phyloP scores from a whole-genome alignment of 1,140 invertebrate species.

The Galendromus occidentalis region DNA sequence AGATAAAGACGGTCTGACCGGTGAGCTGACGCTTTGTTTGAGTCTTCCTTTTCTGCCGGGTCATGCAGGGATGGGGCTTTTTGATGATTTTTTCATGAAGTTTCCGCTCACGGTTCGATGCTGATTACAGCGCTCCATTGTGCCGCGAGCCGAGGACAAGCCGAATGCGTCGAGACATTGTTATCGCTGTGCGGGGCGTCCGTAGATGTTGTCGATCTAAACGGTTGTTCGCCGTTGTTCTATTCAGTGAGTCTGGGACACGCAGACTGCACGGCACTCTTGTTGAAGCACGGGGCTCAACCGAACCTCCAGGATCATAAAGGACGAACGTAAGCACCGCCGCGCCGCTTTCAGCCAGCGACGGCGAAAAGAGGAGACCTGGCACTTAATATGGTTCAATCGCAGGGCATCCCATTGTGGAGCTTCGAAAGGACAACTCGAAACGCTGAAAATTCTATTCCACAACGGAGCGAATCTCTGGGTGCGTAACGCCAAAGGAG shows the following conservation, averaged over 20 bases:
- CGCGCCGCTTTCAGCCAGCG: not conserved
- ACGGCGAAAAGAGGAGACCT: slow-evolving; percentile 8
- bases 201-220: slow-evolving; percentile 57
- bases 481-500: slow-evolving; percentile 70
- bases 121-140: slow-evolving; percentile 56
- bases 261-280: slow-evolving; percentile 67
- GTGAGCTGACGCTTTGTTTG: slow-evolving; percentile 21
- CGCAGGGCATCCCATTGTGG: slow-evolving; percentile 56
- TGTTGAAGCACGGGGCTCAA: slow-evolving; percentile 62
- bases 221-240: slow-evolving; percentile 84
- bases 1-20: slow-evolving; percentile 46
- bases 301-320: slow-evolving; percentile 75
- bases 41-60: not conserved
- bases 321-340: slow-evolving; percentile 49
- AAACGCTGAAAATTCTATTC: slow-evolving; percentile 51
- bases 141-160: slow-evolving; percentile 80
- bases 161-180: slow-evolving; percentile 69
- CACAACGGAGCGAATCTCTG: slow-evolving; percentile 66
- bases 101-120: not conserved
- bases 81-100: no score
- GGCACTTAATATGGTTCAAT: slow-evolving; percentile 19
- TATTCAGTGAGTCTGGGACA: slow-evolving; percentile 89
- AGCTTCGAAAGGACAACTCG: slow-evolving; percentile 81
- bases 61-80: no score
- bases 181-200: slow-evolving; percentile 68